Evolutionary conservation across 2,797 vertebrate genomes (phyloP).

Genomic region (Platalea minor): DNA sequence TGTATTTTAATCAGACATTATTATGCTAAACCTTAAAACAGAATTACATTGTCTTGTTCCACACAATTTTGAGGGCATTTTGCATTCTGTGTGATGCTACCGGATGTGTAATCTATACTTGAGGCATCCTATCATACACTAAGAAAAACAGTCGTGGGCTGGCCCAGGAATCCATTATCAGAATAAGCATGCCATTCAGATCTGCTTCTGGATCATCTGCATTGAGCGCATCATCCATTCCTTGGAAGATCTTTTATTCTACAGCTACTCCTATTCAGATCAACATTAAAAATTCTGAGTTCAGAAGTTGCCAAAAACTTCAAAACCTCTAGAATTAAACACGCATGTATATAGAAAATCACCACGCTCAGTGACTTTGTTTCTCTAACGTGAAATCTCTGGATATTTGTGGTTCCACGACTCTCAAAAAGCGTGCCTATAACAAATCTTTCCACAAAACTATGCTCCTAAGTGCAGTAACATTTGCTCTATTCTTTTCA

Average conservation of each 20-base stretch:
- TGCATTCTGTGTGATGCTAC: neutral
- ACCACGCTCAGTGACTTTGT: neutral
- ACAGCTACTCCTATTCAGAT: neutral
- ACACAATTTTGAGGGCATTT: neutral
- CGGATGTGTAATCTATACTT: neutral
- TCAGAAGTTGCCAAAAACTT: neutral
- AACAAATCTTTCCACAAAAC: neutral
- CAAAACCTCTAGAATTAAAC: neutral
- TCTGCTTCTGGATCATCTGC: neutral
- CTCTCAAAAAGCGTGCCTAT: neutral
- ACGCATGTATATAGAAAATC: neutral
- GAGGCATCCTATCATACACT: neutral
- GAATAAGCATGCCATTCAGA: neutral
- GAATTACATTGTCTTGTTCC: neutral
- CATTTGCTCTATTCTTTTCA: neutral
- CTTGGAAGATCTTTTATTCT: neutral
- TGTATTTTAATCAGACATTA: neutral
- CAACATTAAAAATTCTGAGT: neutral
- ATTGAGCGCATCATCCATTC: neutral
- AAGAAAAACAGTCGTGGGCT: neutral
- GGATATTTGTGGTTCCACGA: neutral
- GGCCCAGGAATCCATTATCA: neutral
- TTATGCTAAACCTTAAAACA: neutral
- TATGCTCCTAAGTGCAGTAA: neutral
- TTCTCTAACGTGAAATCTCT: neutral